These are phyloP conservation scores for Himalopsyche japonica DNA, from an alignment of 2,888 invertebrate species.

Conservation along the genomic window DNA sequence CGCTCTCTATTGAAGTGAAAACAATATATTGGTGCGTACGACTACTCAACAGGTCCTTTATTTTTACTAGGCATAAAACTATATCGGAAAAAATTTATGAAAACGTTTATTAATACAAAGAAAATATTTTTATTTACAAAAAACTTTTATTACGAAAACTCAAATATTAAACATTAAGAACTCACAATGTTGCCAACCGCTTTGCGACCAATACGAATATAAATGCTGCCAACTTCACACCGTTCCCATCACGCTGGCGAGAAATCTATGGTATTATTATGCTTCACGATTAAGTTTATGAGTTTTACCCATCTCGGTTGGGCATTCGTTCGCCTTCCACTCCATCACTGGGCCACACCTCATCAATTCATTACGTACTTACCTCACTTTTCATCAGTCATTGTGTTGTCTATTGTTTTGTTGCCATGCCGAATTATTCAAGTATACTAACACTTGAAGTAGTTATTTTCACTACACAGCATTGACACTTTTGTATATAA, in stretches of 20 bases:
- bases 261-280: slow-evolving; percentile 38
- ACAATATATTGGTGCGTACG: no score
- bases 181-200: neutral
- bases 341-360: slow-evolving; percentile 15
- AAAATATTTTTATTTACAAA: no score
- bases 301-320: slow-evolving; percentile 8
- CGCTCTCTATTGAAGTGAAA: no score
- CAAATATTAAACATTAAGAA: neutral
- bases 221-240: slow-evolving; percentile 9
- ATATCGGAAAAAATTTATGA: no score
- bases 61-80: no score
- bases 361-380: slow-evolving; percentile 27
- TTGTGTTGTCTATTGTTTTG: neutral
- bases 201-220: neutral
- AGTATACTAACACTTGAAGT: no score
- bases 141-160: no score
- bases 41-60: no score
- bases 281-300: slow-evolving; percentile 39
- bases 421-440: no score
- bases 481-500: no score
- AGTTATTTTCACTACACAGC: no score
- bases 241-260: neutral
- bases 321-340: slow-evolving; percentile 18
- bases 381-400: slow-evolving; percentile 30
- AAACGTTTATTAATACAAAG: no score